These are phyloP conservation scores for Hetaerina titia DNA, from an alignment of 2,888 invertebrate genomes.

Conservation along the genomic window DNA sequence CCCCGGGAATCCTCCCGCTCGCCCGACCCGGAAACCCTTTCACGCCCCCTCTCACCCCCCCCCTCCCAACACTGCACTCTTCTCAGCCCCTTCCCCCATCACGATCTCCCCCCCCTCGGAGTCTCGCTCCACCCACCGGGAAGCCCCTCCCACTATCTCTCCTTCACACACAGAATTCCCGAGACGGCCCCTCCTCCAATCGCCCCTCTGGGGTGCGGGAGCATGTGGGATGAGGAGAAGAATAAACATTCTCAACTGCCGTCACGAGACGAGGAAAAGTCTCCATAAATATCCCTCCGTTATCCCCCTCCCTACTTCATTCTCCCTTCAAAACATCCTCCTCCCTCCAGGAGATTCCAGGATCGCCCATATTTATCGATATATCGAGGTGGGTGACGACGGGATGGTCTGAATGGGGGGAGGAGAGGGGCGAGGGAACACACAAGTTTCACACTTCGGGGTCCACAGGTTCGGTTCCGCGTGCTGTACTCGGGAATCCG, in stretches of 20 bases:
- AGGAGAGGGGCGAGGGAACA: too few relatives aligned
- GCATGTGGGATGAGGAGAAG: background rate
- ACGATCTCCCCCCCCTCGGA: background rate
- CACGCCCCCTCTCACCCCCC: background rate
- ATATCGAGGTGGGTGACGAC: too few relatives aligned
- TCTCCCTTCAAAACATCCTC: too few relatives aligned
- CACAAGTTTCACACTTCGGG: too few relatives aligned
- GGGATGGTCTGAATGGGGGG: too few relatives aligned
- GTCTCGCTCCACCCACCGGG: background rate
- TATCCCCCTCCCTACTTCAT: background rate
- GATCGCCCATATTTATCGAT: too few relatives aligned
- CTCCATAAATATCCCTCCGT: slow-evolving; percentile 65
- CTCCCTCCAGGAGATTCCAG: too few relatives aligned
- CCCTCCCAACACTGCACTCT: background rate
- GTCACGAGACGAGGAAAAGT: slow-evolving; percentile 34
- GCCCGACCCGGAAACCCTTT: background rate
- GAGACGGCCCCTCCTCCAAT: background rate
- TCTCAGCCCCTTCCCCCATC: background rate
- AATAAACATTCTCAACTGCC: slow-evolving; percentile 45
- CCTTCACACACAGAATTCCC: background rate
- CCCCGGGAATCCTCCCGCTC: background rate
- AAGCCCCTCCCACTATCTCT: background rate
- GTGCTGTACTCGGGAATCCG: too few relatives aligned
- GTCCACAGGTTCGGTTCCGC: too few relatives aligned
- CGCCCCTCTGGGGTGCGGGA: background rate